These are phyloP conservation scores for Plutella xylostella DNA, from an alignment of 2,888 invertebrate genomes.

Conservation along the genomic window DNA sequence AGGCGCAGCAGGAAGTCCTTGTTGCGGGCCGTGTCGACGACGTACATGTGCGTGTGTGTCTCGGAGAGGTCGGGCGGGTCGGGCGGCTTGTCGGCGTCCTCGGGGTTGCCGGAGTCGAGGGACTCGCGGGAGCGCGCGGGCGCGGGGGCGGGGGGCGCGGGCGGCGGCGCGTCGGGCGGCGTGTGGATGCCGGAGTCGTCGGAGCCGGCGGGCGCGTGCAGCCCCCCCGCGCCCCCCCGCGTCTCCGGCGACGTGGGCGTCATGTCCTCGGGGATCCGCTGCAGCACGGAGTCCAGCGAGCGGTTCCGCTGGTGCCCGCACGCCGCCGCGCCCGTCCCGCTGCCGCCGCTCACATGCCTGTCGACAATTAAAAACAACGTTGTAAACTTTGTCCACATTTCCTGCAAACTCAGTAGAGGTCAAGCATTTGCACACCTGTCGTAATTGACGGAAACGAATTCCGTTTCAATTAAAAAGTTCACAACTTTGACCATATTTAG, in stretches of 20 bases:
- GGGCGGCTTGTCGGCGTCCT: conserved; percentile 66
- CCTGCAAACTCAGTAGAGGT: background rate
- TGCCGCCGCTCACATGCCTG: conserved; percentile 61
- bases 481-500: conserved; percentile 3
- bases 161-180: conserved; percentile 37
- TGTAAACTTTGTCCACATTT: background rate
- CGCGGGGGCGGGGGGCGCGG: conserved; percentile 52
- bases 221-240: conserved; percentile 71
- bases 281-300: conserved; percentile 89
- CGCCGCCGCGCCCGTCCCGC: conserved; percentile 54
- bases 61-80: conserved; percentile 48
- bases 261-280: conserved; percentile 88
- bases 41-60: conserved; percentile 40
- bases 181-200: conserved; percentile 82
- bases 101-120: conserved; percentile 76
- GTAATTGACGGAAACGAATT: background rate
- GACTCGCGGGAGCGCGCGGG: conserved; percentile 78
- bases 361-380: conserved; percentile 32
- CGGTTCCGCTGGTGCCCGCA: conserved; percentile 88
- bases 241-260: conserved; percentile 65
- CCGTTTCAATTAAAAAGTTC: too few relatives aligned
- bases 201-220: conserved; percentile 72
- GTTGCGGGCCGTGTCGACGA: conserved; percentile 51
- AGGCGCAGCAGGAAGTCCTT: conserved; percentile 85
- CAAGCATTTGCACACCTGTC: background rate